Evolutionary conservation across 2,888 invertebrate genomes (phyloP), one percentile per base, ranked within the genome.

Genomic region (Zygaena filipendulae): DNA sequence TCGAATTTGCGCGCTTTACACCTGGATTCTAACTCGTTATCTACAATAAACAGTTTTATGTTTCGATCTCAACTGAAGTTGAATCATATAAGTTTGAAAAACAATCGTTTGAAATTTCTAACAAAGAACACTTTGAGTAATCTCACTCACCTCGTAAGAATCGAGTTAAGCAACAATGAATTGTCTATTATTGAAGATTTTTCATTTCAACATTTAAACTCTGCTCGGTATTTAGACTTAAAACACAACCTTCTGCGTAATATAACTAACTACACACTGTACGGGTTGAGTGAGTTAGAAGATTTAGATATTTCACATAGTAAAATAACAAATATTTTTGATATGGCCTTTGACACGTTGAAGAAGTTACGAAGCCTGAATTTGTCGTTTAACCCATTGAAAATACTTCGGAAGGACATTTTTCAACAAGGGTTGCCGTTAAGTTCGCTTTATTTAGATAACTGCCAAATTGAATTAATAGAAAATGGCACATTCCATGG

Each of bases 131-230:
- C 91, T 12, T 93, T 95, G 54, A 83, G 84, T 21, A 91, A 92
- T 57, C 75, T 94, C 26, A 80, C 86, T 14, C 81, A 86, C 33
- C 84, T 93, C 31, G 87, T 90, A 39, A 82, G 90, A 26, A 75
- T 94, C 1, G 90, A 92, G 55, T 66, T 94, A 27, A 88, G 87
- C 36, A 85, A 90, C 52, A 95, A 95, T 61, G 85, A 86, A 34
- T 90, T 95, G 45, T 83, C 87, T 2, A 82, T 85, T 21, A 90
- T 95, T 38, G 91, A 93, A 48, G 87, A 91, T 44, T 87, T 87
- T 40, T 87, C 93, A 2, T 92, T 95, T 56, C 86, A 86, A 38
- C 84, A 87, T 23, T 84, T 93, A 79, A 86, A 86, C 47, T 84
- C 86, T 4, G 75, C 92, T 16, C 88, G 90, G 42, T 90, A 88